Evolutionary conservation across 37 sponge, comb jelly and placozoan species (phyloP), one percentile per base, ranked within the genome.

Genomic region (Cladorhizidae sp.): DNA sequence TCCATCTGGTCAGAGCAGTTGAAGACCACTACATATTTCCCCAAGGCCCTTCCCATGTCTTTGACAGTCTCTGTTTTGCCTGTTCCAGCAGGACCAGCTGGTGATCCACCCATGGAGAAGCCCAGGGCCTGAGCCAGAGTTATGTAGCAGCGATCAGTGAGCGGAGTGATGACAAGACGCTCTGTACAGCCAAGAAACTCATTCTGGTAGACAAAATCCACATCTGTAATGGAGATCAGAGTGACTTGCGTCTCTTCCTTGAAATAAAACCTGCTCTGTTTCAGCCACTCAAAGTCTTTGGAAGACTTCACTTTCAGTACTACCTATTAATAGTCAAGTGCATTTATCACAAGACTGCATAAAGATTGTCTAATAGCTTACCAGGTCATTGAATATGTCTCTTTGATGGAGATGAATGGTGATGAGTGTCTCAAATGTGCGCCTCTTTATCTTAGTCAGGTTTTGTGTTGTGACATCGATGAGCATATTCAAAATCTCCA

Each of bases 1-100:
- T 98, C 98, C 98, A 98, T 98, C 87, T 98, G 98, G 75, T 98
- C 98, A 31, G 98, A 98, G 87, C 98, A 98, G 92, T 98, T 98
- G 90, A 98, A 98, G 73, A 98, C 98, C 41, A 98, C 98, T 39
- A 98, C 98, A 57, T 93, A 98, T 85, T 98, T 98, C n/a, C 98
- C 98, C 67, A 98, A 85, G 35, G 94, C 83, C 62, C 87, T 82
- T 1, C 98, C 98, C 98, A 98, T 98, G 90, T 98, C 98, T 83
- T 98, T 98, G 32, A 58, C 58, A 1, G 98, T 95, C 64, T 98
- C 98, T 6, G 94, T 97, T 74, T 93, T 93, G 7, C 94, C 92
- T n/a, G 91, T 91, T 3, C 81, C 86, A 49, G 98, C 98, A n/a
- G 98, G 98, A 7, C 98, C 98, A 73, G 98, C 98, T 6, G 98